Percentiles rank a stretch among this genome's conserved stretches.
These are phyloP conservation scores for Hestina assimilis DNA, from an alignment of 1,140 invertebrate species.

Conservation along the genomic window DNA sequence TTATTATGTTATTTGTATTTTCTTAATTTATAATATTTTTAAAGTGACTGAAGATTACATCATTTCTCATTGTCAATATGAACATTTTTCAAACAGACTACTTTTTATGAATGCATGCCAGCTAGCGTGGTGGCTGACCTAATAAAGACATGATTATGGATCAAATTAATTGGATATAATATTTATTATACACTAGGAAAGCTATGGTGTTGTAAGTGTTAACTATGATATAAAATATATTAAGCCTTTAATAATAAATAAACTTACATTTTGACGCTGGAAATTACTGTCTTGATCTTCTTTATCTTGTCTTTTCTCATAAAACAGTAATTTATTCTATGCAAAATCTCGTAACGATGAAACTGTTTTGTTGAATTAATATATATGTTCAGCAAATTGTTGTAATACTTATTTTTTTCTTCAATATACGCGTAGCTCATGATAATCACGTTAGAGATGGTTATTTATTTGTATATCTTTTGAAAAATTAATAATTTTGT, in stretches of 20 bases:
- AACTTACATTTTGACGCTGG: slow-evolving; percentile 54
- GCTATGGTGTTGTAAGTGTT: too few species aligned
- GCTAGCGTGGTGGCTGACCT: too few species aligned
- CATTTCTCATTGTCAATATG: too few species aligned
- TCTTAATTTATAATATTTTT: too few species aligned
- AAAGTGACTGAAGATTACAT: too few species aligned
- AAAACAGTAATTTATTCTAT: slow-evolving; percentile 36
- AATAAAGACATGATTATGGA: too few species aligned
- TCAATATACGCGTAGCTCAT: slow-evolving; percentile 53
- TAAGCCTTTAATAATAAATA: background rate
- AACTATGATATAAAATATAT: too few species aligned
- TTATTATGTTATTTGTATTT: too few species aligned
- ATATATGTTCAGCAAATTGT: slow-evolving; percentile 12
- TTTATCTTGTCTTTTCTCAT: slow-evolving; percentile 53
- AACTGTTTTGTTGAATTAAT: slow-evolving; percentile 17
- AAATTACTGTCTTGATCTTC: slow-evolving; percentile 52
- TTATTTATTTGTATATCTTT: slow-evolving; percentile 12
- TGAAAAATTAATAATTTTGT: slow-evolving; percentile 4
- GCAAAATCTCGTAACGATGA: slow-evolving; percentile 36
- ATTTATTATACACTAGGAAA: too few species aligned
- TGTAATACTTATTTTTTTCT: slow-evolving; percentile 32
- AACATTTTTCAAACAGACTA: too few species aligned
- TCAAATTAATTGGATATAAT: too few species aligned
- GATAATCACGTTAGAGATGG: slow-evolving; percentile 34
- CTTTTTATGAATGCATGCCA: too few species aligned